Conservation (phyloP, 1,140 invertebrate species). For the Nephotettix cincticeps region DNA sequence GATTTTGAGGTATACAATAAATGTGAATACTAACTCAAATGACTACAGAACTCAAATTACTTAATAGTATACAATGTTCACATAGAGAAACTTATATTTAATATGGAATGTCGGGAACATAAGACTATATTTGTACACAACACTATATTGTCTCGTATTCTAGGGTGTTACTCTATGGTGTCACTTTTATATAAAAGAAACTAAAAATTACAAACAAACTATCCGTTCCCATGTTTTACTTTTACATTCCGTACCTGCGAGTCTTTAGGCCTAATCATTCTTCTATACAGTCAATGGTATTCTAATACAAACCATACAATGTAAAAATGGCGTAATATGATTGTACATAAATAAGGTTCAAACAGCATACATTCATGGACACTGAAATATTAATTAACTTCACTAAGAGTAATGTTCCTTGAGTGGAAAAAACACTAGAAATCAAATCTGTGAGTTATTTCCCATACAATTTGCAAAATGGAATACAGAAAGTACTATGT, state of each 20-base stretch:
- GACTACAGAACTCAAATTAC: not conserved
- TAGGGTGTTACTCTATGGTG: constrained; percentile 10
- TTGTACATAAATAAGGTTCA: not conserved
- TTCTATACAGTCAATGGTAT: not conserved
- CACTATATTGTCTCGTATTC: constrained; percentile 22
- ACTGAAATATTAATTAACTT: not conserved
- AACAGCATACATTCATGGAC: not conserved
- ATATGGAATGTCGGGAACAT: constrained; percentile 21
- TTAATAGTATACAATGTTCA: constrained; percentile 18
- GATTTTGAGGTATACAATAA: not conserved
- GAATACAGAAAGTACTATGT: not conserved
- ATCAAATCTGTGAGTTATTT: not conserved
- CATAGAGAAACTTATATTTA: constrained; percentile 21
- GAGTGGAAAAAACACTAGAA: not conserved
- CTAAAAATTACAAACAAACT: constrained; percentile 1
- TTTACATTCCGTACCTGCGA: not conserved
- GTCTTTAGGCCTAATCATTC: not conserved
- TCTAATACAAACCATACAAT: not conserved
- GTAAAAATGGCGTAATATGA: not conserved
- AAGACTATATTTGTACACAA: constrained; percentile 25
- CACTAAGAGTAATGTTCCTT: constrained; percentile 3
- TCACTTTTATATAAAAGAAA: constrained; percentile 14
- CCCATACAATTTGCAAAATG: not conserved
- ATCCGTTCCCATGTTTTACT: not conserved
- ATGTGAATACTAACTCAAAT: not conserved